These are phyloP conservation scores for Distichodus sexfasciatus DNA, from an alignment of 2,797 vertebrate species.

Conservation along the genomic window DNA sequence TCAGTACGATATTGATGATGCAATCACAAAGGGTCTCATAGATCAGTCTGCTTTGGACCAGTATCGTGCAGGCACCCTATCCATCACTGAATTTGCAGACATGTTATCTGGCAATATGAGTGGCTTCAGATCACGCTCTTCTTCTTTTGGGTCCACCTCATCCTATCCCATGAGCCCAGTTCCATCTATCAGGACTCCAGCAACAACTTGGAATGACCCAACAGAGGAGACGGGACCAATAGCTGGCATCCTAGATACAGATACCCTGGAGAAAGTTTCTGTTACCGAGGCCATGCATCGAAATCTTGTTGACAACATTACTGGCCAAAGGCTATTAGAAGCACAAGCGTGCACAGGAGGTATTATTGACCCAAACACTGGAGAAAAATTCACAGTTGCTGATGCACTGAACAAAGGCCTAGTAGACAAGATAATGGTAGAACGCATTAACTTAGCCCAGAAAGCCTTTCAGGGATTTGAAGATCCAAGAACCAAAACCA, in stretches of 20 bases:
- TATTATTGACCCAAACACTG: constrained; percentile 89
- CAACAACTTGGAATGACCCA: constrained; percentile 87
- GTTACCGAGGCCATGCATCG: constrained; percentile 95
- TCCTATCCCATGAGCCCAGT: constrained; percentile 84
- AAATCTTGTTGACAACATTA: constrained; percentile 95
- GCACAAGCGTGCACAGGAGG: constrained; percentile 96
- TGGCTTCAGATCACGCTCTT: constrained; percentile 87
- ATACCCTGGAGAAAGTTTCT: constrained; percentile 95
- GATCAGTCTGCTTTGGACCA: constrained; percentile 92
- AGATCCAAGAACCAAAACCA: constrained; percentile 94
- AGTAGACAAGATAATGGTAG: constrained; percentile 97
- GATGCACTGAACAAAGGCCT: constrained; percentile 89
- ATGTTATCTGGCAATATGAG: constrained; percentile 92
- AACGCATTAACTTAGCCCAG: constrained; percentile 94
- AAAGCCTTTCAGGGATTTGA: constrained; percentile 96
- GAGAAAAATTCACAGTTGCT: constrained; percentile 82
- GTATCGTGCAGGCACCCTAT: constrained; percentile 89
- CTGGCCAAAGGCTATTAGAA: constrained; percentile 92
- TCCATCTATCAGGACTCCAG: constrained; percentile 73
- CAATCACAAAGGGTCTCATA: constrained; percentile 86
- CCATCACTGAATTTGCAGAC: constrained; percentile 97
- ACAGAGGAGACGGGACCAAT: constrained; percentile 90
- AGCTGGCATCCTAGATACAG: constrained; percentile 94
- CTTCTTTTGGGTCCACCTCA: constrained; percentile 91
- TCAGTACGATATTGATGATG: constrained; percentile 96